Percentiles rank a stretch among this genome's conserved stretches.
Conservation (phyloP, 2,113 vertebrate genomes). For the Caretta caretta region DNA sequence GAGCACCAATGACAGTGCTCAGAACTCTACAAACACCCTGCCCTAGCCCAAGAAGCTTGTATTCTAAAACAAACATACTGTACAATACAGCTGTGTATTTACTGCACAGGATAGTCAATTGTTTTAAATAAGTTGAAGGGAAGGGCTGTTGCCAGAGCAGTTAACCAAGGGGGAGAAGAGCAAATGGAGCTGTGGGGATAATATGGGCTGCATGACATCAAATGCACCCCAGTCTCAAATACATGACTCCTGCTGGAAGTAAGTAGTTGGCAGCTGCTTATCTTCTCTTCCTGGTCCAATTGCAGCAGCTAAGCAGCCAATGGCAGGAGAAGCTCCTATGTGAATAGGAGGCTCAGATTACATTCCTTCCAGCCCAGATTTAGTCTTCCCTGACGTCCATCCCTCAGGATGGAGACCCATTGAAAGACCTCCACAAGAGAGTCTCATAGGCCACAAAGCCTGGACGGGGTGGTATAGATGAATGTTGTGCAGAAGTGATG, state of each 20-base stretch:
- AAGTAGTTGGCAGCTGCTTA: background rate
- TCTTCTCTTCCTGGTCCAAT: background rate
- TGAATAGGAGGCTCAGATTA: background rate
- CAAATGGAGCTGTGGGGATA: background rate
- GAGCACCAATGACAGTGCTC: background rate
- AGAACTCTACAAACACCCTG: background rate
- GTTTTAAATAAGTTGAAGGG: background rate
- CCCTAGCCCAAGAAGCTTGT: background rate
- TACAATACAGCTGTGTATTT: background rate
- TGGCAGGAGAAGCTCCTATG: background rate
- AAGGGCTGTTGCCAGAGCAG: background rate
- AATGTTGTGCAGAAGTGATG: accelerated
- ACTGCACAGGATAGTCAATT: background rate
- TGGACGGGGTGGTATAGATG: background rate
- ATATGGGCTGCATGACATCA: background rate
- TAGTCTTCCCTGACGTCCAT: background rate
- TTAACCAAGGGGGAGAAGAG: background rate
- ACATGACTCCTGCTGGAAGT: background rate
- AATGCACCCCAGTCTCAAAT: background rate
- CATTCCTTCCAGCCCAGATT: background rate
- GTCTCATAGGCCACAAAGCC: accelerated
- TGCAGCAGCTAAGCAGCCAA: background rate
- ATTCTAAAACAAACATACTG: background rate
- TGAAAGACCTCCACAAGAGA: background rate
- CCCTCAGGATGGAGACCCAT: background rate